Base-by-base conservation (phyloP, 2,113 vertebrate genomes). In the Pseudorectes ferrugineus region DNA sequence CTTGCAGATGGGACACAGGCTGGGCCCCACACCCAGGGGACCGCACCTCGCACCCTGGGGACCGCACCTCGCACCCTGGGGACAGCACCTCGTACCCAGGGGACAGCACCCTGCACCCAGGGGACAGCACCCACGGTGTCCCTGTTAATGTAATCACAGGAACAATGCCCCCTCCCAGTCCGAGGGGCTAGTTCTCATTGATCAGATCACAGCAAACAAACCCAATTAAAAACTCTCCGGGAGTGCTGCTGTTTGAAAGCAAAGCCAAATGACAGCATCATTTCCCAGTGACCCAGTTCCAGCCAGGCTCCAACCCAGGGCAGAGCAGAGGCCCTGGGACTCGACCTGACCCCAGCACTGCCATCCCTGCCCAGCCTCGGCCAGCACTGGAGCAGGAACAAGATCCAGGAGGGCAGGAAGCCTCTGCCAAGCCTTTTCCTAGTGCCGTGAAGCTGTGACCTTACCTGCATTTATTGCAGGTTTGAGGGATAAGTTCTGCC, bases 161-260 rank as follows among this genome's bases (percentile, higher is more conserved):
- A 55, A 25, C 21, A 2, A 3, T 2, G 6, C 12, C 43, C 79
- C 38, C 20, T 87, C 51, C 70, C 33, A 7, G 33, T 6, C n/a
- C 0, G 0, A 24, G 48, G 1, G 38, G 62, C 52, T 54, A 19
- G 14, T 19, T 49, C 1, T 0, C 61, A 7, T 12, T 8, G 49
- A 84, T 73, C 63, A 28, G 6, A 63, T 61, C 73, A 15, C 26
- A 2, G 40, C 11, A 61, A 80, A 83, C 38, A 46, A 77, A 80
- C 45, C 21, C 33, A 24, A 58, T 59, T 31, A 24, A 21, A 59
- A 61, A 36, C 52, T 48, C n/a, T 29, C 58, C 0, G 0, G 11
- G 33, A 71, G 29, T 18, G 49, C n/a, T 33, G 58, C 63, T 52
- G 9, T 43, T 63, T 17, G 36, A n/a, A 88, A 75, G 4, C 65